Base-by-base conservation (phyloP, 2,888 invertebrate genomes). In the Matsumyia berberina region DNA sequence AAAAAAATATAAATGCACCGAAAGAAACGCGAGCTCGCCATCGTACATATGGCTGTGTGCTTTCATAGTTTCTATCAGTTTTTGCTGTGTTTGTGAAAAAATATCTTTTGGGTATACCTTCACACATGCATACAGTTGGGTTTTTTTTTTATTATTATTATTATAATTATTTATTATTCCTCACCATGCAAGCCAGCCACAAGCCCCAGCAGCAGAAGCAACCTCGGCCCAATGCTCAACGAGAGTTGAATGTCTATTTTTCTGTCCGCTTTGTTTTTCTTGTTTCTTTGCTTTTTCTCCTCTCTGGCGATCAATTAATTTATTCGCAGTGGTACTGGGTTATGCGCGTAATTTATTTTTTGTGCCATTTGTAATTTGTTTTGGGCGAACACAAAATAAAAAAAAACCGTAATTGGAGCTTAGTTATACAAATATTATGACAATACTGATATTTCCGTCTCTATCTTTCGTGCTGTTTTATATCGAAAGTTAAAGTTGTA, bases 271-370 rank as follows among this genome's bases (percentile, higher is more conserved):
- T 39, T 5, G 62, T 42, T 6, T 19, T 12, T 60, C 37, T 64
- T 35, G 31, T 51, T 51, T 42, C 37, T 42, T 42, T 15, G 29
- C 46, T 15, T 39, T 31, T 24, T 17, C n/a, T 42, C 51, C 29
- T 53, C 60, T 39, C 53, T 78, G 69, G 49, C 49, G 49, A 74
- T 77, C 66, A 72, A 77, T 72, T 60, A 82, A 82, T 58, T 77
- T 66, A 82, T 77, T 82, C 77, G 77, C 82, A 42, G 44, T 72
- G 55, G 49, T 62, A 77, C 58, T 82, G 82, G 70, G 64, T 49
- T 51, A 42, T 76, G 42, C 49, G 66, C 51, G 58, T 57, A 62
- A 66, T 66, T 70, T 79, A 57, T 73, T 73, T 66, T 42, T 67
- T 53, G 58, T 72, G 33, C 29, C 51, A 11, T 42, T 55, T 51